Percentiles rank a stretch among this genome's conserved stretches.
Evolutionary conservation across 2,113 vertebrate genomes (phyloP).

Genomic region (Talpa occidentalis): DNA sequence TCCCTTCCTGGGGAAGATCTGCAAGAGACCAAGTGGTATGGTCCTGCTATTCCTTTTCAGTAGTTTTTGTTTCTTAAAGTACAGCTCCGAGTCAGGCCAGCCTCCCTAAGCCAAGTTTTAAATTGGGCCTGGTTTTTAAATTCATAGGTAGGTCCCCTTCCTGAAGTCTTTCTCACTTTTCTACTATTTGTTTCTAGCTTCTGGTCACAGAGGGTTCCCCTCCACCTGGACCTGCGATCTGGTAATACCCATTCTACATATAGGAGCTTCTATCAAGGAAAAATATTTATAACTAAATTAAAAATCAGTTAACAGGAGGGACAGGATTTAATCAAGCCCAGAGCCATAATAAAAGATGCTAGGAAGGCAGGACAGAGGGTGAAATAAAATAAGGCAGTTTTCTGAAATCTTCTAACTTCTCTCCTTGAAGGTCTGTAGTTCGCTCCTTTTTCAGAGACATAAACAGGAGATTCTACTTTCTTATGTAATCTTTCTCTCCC

Average conservation of each 20-base stretch:
- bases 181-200: background rate
- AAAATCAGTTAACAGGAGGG: background rate
- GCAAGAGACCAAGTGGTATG: background rate
- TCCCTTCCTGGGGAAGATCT: background rate
- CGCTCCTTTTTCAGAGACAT: background rate
- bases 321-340: background rate
- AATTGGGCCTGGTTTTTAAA: background rate
- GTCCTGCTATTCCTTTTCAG: background rate
- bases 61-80: background rate
- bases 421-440: background rate
- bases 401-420: background rate
- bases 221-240: background rate
- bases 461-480: background rate
- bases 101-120: background rate
- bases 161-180: background rate
- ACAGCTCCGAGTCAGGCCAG: background rate
- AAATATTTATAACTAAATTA: background rate
- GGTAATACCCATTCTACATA: background rate
- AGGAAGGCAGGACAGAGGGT: background rate
- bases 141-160: background rate
- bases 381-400: slow-evolving; percentile 29
- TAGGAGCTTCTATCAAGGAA: background rate
- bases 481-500: background rate
- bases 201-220: background rate
- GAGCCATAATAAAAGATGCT: background rate